Evolutionary conservation across 2,888 invertebrate genomes (phyloP).

Genomic region (Eremobia ochroleuca): DNA sequence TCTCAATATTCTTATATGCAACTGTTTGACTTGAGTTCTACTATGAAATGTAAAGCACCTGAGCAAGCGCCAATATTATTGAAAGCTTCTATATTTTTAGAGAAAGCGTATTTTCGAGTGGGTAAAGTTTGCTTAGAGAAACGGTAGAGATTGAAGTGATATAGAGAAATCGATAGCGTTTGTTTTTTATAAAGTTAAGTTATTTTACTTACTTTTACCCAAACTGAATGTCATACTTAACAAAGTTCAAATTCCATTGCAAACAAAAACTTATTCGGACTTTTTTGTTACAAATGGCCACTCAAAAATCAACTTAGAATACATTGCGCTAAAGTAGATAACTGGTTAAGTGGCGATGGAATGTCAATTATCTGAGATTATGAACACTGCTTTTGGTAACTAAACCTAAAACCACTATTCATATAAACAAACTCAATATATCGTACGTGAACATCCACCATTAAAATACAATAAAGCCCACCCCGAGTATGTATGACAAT

Average conservation of each 20-base stretch:
- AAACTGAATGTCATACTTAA: not conserved
- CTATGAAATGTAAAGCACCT: slow-evolving; percentile 67
- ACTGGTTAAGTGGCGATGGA: no score
- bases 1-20: slow-evolving; percentile 76
- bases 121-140: slow-evolving; percentile 11
- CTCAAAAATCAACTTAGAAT: no score
- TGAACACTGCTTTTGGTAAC: no score
- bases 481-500: slow-evolving; percentile 83
- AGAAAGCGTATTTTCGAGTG: slow-evolving; percentile 23
- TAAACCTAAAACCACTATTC: slow-evolving; percentile 21
- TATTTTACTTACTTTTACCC: no score
- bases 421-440: slow-evolving; percentile 63
- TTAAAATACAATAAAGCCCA: slow-evolving; percentile 79
- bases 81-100: slow-evolving; percentile 70
- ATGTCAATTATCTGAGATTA: no score
- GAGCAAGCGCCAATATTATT: slow-evolving; percentile 75
- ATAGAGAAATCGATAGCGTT: not conserved
- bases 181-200: not conserved
- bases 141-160: slow-evolving; percentile 14
- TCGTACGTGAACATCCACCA: slow-evolving; percentile 81
- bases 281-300: no score
- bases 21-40: slow-evolving; percentile 77
- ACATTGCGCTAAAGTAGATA: no score
- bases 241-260: no score
- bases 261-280: no score